Base-by-base conservation (phyloP, 2,797 vertebrate species). In the Atherinosoma microstoma region DNA sequence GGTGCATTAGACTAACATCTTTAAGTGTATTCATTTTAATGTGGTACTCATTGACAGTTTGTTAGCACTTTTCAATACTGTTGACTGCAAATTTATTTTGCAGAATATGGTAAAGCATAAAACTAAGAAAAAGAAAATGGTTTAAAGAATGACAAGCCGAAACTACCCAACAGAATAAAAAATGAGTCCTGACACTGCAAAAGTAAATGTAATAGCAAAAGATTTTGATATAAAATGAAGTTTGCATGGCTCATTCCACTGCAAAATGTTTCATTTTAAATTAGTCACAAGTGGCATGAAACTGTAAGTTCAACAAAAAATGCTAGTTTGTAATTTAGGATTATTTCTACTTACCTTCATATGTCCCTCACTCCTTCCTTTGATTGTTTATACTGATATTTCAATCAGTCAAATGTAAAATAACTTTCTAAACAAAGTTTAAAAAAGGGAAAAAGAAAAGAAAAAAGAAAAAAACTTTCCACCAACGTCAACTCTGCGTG, bases 401-500 rank as follows among this genome's bases (percentile, higher is more conserved):
- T 47, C 20, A 51, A 7, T 9, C 16, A 45, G 16, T 45, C 42
- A 51, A 51, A 22, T 51, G n/a, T n/a, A 51, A 22, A 51, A 51
- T 10, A 2, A 47, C n/a, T n/a, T n/a, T n/a, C n/a, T n/a, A n/a
- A n/a, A n/a, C n/a, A n/a, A n/a, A n/a, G n/a, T 38, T 38, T 38
- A 38, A 12, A 8, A 38, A 38, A 38, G 11, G 11, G 16, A 18
- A 4, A 18, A 20, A 18, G 16, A 18, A 3, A 18, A 18, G 8
- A 7, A n/a, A 15, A 6, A 29, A 30, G 15, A 6, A 29, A 7
- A 7, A 29, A 29, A 16, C 4, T 29, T 7, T 56, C 15, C 38
- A 15, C 27, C 2, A 6, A 83, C 86, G 84, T 86, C 47, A 36
- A 47, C 27, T 2, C 4, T 87, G 75, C 91, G 91, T 67, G 76